These are phyloP conservation scores for Trichopria drosophilae DNA, from an alignment of 2,888 invertebrate genomes.

Conservation along the genomic window DNA sequence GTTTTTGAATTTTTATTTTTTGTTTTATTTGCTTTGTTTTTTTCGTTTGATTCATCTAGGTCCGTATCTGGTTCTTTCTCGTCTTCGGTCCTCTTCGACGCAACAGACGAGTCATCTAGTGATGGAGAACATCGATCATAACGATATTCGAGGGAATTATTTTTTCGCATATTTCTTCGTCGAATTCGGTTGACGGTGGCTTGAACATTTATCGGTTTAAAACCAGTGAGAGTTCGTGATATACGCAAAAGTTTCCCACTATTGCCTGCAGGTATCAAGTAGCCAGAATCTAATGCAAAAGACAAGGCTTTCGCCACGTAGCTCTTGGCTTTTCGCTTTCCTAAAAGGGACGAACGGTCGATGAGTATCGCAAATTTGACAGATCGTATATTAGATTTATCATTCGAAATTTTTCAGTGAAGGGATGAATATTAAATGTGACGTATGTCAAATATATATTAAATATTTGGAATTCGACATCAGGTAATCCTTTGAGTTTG, in stretches of 20 bases:
- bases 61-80: not conserved
- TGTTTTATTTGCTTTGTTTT: no score
- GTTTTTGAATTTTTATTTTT: not conserved
- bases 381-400: no score
- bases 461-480: no score
- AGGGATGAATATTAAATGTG: no score
- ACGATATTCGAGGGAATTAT: no score
- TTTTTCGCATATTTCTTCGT: slow-evolving; percentile 6
- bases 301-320: slow-evolving; percentile 45
- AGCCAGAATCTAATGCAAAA: slow-evolving; percentile 46
- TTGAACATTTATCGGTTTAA: no score
- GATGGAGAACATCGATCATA: no score
- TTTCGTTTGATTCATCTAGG: not conserved
- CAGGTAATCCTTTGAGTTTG: no score
- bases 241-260: slow-evolving; percentile 43
- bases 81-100: not conserved
- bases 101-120: no score
- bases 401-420: no score
- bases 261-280: slow-evolving; percentile 42
- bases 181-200: not conserved
- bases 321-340: slow-evolving; percentile 43
- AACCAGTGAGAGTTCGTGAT: slow-evolving; percentile 33
- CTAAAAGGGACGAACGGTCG: slow-evolving; percentile 37
- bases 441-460: no score
- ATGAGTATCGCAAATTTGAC: no score